Evolutionary conservation across 2,113 vertebrate species (phyloP).

Genomic region (Indicator maculatus): DNA sequence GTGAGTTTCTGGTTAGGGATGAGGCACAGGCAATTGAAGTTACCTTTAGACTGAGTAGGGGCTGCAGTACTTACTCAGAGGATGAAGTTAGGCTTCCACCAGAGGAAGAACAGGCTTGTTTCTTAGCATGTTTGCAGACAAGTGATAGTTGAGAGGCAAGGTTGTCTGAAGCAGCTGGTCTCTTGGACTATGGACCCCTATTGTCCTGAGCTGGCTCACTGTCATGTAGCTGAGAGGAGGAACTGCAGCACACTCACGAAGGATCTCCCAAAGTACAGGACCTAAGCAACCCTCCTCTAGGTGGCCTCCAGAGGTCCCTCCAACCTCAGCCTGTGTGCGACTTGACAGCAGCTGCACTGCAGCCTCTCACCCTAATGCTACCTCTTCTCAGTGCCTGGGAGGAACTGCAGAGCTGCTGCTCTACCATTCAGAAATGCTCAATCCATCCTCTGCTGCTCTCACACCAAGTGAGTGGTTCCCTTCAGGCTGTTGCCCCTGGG

Average conservation of each 20-base stretch:
- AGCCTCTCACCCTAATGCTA: background rate
- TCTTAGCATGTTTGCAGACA: background rate
- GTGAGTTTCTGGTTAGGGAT: background rate
- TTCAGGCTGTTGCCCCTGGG: no score
- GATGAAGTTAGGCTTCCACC: background rate
- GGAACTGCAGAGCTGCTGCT: background rate
- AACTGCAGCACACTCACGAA: accelerated
- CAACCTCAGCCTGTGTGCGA: background rate
- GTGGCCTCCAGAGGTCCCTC: background rate
- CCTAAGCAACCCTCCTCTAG: background rate
- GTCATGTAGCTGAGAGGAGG: background rate
- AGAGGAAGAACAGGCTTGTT: background rate
- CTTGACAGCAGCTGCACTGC: background rate
- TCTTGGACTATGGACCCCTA: background rate
- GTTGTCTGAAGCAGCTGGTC: background rate
- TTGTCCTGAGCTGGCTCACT: background rate
- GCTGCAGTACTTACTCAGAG: background rate
- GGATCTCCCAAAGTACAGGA: background rate
- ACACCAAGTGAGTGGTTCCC: no score
- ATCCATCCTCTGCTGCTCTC: background rate
- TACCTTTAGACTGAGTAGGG: background rate
- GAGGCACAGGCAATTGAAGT: background rate
- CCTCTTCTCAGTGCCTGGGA: background rate
- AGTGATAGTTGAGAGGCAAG: background rate
- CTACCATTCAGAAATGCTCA: background rate